Base-by-base conservation (phyloP, 2,797 vertebrate species). In the Phrynocephalus vlangalii region DNA sequence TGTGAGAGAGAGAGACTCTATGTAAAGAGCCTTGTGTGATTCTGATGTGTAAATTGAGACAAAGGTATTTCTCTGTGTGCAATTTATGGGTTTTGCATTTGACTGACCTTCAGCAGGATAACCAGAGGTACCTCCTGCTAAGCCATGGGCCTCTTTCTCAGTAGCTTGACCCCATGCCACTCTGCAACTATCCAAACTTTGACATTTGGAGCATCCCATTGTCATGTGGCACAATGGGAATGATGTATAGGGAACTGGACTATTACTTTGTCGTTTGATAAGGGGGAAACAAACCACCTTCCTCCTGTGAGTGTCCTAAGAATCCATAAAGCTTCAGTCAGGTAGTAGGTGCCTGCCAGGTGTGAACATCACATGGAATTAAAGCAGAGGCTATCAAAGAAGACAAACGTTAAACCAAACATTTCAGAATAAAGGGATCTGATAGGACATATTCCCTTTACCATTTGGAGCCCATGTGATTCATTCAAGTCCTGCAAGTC, bases 1-100 rank as follows among this genome's bases (percentile, higher is more conserved):
- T 33, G 33, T 33, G 18, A 72, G 30, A 30, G 8, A 60, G 71
- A 66, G 28, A 66, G 33, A 82, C 18, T 3, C 56, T n/a, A 70
- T 60, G 22, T 18, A 71, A 72, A 89, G 86, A 91, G 6, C 0
- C 79, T 91, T 85, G 83, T 82, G 88, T 79, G 85, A 86, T 79
- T 73, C 68, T 81, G 86, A 82, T 75, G 20, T 91, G 86, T 90
- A 84, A 84, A 1, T 78, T 66, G n/a, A 89, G 82, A 48, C n/a
- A 67, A 85, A 82, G 38, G 71, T 73, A 67, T 83, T 52, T 83
- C 79, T 5, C 88, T 80, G 5, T 67, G 88, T 91, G 90, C 86
- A 66, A 26, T 87, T 44, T 60, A 77, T 91, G 83, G 88, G 8
- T 87, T 88, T 82, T 86, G 78, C 5, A 1, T 75, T 63, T 38